Evolutionary conservation across 2,888 invertebrate species (phyloP).

Genomic region (Cecidostiba fungosa): DNA sequence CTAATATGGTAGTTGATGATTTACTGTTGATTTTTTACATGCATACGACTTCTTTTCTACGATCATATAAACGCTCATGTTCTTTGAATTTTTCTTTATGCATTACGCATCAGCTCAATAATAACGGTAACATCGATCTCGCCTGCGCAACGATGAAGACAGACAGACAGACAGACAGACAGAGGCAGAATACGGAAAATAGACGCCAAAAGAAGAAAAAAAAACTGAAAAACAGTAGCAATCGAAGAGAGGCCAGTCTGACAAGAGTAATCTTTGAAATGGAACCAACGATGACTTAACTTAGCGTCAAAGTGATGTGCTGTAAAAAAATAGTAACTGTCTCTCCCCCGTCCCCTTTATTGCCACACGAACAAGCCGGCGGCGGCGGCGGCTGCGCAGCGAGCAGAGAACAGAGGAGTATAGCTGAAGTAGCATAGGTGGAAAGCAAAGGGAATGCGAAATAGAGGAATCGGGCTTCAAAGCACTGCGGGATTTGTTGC

Average conservation of each 20-base stretch:
- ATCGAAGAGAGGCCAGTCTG: neutral
- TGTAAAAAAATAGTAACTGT: neutral
- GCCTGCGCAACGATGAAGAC: neutral
- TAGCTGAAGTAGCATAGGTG: slow-evolving; percentile 18
- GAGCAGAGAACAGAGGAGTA: neutral
- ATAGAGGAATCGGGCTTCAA: slow-evolving; percentile 40
- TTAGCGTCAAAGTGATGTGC: neutral
- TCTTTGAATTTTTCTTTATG: neutral
- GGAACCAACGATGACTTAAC: neutral
- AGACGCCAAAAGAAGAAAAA: neutral
- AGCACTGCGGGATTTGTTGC: slow-evolving; percentile 10
- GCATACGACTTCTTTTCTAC: neutral
- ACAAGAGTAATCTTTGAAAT: slow-evolving; percentile 26
- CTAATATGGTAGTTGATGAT: neutral
- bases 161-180: neutral
- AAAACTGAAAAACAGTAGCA: neutral
- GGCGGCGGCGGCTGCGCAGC: neutral
- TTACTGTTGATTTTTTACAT: too few species aligned
- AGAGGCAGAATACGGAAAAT: neutral
- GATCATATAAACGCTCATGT: too few species aligned
- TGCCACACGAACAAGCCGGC: neutral
- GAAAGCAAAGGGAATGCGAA: slow-evolving; percentile 30
- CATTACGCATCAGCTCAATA: neutral
- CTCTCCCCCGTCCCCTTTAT: neutral
- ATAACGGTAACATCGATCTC: neutral